Conservation (phyloP, 1,140 invertebrate genomes). For the Ceratina japonica region DNA sequence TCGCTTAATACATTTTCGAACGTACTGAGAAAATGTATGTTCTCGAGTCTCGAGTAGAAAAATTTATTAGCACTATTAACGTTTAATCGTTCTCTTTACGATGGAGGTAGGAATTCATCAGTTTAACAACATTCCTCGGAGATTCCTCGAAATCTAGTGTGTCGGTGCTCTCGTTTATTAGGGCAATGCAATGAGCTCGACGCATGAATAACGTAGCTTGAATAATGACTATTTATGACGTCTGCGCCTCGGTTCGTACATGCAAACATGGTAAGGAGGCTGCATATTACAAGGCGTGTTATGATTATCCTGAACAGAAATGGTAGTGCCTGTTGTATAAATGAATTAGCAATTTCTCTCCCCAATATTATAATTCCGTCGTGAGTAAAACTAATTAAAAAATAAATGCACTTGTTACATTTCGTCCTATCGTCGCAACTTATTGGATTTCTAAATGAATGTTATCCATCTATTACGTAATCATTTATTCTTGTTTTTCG, state of each 20-base stretch:
- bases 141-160: constrained; percentile 8
- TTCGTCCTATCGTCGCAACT: no score
- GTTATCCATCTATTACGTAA: no score
- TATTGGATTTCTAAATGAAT: no score
- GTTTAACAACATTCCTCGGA: neutral
- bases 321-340: neutral
- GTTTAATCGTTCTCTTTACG: neutral
- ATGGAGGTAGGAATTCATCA: neutral
- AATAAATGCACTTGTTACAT: no score
- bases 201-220: constrained; percentile 16
- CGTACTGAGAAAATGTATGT: no score
- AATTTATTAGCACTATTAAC: neutral
- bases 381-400: no score
- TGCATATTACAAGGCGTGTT: constrained; percentile 2
- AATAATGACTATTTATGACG: constrained; percentile 43
- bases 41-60: neutral
- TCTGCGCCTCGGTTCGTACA: neutral
- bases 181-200: constrained; percentile 10
- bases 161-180: constrained; percentile 18
- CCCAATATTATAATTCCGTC: no score
- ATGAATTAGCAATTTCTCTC: neutral
- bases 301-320: constrained; percentile 5
- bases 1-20: no score
- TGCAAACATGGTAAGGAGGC: constrained; percentile 21
- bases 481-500: no score